Percentiles rank a stretch among this genome's conserved stretches.
Conservation (phyloP, 2,888 invertebrate species). For the Lamproptera curius region DNA sequence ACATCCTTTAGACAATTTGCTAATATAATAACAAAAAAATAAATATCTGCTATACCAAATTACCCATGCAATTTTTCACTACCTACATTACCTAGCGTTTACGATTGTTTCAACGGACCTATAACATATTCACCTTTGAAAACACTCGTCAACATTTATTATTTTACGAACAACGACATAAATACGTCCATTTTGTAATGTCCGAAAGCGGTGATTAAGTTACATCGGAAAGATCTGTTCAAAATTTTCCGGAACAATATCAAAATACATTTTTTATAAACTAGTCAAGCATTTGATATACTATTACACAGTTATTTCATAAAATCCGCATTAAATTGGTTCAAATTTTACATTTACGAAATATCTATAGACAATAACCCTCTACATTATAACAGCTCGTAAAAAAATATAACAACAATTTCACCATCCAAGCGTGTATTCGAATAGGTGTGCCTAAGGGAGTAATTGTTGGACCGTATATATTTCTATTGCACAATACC, state of each 20-base stretch:
- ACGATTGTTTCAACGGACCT: conserved; percentile 27
- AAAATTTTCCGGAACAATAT: too few relatives aligned
- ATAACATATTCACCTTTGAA: too few relatives aligned
- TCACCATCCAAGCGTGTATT: neutral
- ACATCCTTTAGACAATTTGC: conserved; percentile 55
- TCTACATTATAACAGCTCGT: conserved; percentile 1
- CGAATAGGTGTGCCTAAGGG: conserved; percentile 7
- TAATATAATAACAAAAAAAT: conserved; percentile 52
- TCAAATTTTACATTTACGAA: neutral
- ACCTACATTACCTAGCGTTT: conserved; percentile 63
- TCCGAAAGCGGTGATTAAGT: too few relatives aligned
- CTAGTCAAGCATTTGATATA: too few relatives aligned
- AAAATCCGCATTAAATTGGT: neutral
- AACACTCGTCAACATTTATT: too few relatives aligned
- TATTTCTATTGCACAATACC: neutral
- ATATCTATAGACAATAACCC: neutral
- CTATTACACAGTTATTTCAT: too few relatives aligned
- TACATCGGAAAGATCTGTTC: too few relatives aligned
- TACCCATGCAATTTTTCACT: conserved; percentile 52
- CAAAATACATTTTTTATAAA: too few relatives aligned
- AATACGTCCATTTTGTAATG: too few relatives aligned
- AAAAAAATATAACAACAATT: conserved; percentile 1
- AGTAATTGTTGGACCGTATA: conserved; percentile 6
- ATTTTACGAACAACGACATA: too few relatives aligned
- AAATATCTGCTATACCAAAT: conserved; percentile 48